phyloP scores from a whole-genome alignment of 2,113 vertebrate species.

The Paramormyrops kingsleyae region DNA sequence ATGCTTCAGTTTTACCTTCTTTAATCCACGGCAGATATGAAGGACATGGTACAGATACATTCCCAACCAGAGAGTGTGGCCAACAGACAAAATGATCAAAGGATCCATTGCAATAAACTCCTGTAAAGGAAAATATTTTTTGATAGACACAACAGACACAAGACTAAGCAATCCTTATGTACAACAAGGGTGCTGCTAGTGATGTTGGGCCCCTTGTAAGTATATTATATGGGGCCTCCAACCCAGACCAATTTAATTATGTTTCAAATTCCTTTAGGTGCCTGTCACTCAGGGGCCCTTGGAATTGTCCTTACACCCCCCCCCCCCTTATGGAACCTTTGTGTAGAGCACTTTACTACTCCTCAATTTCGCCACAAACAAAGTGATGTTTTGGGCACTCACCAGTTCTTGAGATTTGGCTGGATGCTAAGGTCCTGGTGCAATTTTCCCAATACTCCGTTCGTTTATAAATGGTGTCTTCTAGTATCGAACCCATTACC shows the following conservation, averaged over 20 bases:
- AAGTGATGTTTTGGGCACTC: conserved; percentile 32
- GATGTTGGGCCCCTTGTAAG: background rate
- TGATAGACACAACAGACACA: background rate
- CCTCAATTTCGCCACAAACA: background rate
- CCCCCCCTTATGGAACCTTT: background rate
- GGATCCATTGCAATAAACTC: conserved; percentile 74
- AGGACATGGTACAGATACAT: conserved; percentile 84
- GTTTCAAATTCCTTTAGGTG: background rate
- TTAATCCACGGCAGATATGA: conserved; percentile 76
- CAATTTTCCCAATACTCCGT: conserved; percentile 76
- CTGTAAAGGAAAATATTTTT: conserved; percentile 46
- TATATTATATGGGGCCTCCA: background rate
- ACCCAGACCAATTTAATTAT: background rate
- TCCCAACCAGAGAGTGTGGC: conserved; percentile 84
- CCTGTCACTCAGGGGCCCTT: background rate
- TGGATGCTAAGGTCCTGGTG: conserved; percentile 56
- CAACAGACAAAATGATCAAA: conserved; percentile 84
- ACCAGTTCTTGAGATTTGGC: conserved; percentile 52
- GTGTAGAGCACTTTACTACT: background rate
- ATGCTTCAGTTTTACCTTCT: conserved; percentile 57
- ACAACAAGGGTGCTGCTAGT: background rate
- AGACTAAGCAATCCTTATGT: background rate
- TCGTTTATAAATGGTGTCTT: conserved; percentile 70
- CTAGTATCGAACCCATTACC: conserved; percentile 69
- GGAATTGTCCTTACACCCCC: background rate